phyloP scores from a whole-genome alignment of 2,888 invertebrate species.

The Leptura quadrifasciata region DNA sequence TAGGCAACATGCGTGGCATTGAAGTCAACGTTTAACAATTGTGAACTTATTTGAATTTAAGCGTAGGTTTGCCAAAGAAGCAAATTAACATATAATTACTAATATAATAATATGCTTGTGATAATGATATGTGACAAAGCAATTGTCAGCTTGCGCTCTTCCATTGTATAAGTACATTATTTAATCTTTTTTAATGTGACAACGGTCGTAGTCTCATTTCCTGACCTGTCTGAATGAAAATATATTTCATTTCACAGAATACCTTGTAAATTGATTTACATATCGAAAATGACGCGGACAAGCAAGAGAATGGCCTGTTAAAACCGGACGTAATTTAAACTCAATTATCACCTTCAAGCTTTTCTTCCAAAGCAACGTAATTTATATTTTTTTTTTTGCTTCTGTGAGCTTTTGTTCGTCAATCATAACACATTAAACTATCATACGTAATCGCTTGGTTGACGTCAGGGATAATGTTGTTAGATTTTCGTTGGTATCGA shows the following conservation, averaged over 20 bases:
- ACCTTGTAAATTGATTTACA: constrained; percentile 13
- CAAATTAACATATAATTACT: constrained; percentile 23
- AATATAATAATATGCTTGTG: constrained; percentile 16
- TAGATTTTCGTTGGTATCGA: too few species aligned
- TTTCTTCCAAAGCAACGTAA: background rate
- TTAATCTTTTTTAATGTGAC: constrained; percentile 12
- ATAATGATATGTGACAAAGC: background rate
- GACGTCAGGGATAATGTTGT: too few species aligned
- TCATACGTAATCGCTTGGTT: too few species aligned
- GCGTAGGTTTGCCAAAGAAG: constrained; percentile 10
- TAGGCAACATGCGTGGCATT: background rate
- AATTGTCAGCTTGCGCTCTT: background rate
- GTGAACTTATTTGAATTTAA: constrained; percentile 2
- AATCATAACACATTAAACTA: background rate
- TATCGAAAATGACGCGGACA: background rate
- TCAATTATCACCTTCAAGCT: background rate
- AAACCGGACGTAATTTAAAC: constrained; percentile 2
- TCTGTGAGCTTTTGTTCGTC: background rate
- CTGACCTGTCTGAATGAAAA: background rate
- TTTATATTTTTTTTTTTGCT: background rate
- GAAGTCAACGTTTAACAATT: constrained; percentile 12
- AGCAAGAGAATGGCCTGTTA: background rate
- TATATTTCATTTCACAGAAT: background rate
- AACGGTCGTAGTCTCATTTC: background rate
- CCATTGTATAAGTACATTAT: constrained; percentile 7